Base-by-base conservation (phyloP, 2,797 vertebrate species). In the Phoebastria nigripes region DNA sequence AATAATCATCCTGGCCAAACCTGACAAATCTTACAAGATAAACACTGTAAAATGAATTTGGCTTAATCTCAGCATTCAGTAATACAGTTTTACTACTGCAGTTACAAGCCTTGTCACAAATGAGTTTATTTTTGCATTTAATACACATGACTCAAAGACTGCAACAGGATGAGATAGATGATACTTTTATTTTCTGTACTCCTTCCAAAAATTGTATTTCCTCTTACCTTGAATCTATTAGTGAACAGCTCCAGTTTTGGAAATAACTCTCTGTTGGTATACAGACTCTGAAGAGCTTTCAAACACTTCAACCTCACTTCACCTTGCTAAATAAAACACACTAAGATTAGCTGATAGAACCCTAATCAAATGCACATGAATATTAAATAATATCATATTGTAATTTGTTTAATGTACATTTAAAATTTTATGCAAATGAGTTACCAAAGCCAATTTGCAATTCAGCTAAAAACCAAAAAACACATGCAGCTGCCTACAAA, bases 291-390 rank as follows among this genome's bases (percentile, higher is more conserved):
- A 72, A 99, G 98, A 92, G 99, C 99, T 98, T 99, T 99, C 97
- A 99, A 98, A 98, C 99, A 99, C 98, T 99, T 99, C 88, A 99
- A 98, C 96, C 99, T 99, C 95, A 99, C 99, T 98, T 99, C 99
- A 93, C 99, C 99, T 99, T 99, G 99, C 99, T 99, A 95, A 97
- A 96, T 52, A 96, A 98, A 96, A 97, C 85, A 98, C 55, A 97
- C 56, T 15, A 41, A 51, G 86, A 94, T 87, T 72, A 89, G 90
- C 90, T 82, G 59, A 90, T 3, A 90, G 39, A 91, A 94, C 33
- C 25, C 89, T 61, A 85, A 91, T 90, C 61, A 95, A 91, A 96
- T 9, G 22, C 29, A 90, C 37, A 89, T 82, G 51, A 92, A 96
- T 95, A 93, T 82, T 87, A 88, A 82, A 82, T 73, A 90, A 37